A percentile compares a stretch with the other conserved stretches of the same genome.
phyloP scores from a whole-genome alignment of 2,888 invertebrate genomes.

The Parasteatoda lunata region DNA sequence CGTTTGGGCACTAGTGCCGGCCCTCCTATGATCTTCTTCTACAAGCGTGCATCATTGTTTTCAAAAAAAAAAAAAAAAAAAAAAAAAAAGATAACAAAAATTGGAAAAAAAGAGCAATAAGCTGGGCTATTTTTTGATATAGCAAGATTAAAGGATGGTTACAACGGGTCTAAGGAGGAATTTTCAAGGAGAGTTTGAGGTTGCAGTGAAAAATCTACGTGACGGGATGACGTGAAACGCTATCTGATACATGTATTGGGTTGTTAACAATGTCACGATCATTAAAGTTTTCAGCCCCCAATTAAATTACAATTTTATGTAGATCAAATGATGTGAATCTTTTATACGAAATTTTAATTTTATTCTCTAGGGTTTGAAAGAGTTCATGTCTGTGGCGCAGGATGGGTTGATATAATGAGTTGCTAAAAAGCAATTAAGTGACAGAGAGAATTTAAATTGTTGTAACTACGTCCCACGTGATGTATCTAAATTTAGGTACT shows the following conservation, averaged over 20 bases:
- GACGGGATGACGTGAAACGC: not conserved
- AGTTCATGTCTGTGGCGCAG: too few species aligned
- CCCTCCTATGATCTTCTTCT: not conserved
- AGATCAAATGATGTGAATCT: too few species aligned
- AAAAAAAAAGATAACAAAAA: too few species aligned
- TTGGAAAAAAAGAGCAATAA: not conserved
- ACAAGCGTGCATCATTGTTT: not conserved
- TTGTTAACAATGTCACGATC: not conserved
- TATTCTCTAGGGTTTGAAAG: too few species aligned
- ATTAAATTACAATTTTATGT: not conserved
- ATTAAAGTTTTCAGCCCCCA: not conserved
- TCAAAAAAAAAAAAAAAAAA: too few species aligned
- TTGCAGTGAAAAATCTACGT: not conserved
- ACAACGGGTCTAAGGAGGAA: not conserved
- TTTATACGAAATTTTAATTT: too few species aligned
- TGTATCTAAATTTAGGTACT: too few species aligned
- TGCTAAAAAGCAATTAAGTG: too few species aligned
- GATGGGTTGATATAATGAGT: too few species aligned
- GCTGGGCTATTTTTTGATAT: conserved; percentile 11
- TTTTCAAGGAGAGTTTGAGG: conserved; percentile 17
- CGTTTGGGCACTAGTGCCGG: not conserved
- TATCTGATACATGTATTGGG: too few species aligned
- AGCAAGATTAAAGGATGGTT: conserved; percentile 18
- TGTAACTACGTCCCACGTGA: too few species aligned
- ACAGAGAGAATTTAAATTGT: too few species aligned